Evolutionary conservation across 2,113 vertebrate species (phyloP).

Genomic region (Grammomys surdaster): DNA sequence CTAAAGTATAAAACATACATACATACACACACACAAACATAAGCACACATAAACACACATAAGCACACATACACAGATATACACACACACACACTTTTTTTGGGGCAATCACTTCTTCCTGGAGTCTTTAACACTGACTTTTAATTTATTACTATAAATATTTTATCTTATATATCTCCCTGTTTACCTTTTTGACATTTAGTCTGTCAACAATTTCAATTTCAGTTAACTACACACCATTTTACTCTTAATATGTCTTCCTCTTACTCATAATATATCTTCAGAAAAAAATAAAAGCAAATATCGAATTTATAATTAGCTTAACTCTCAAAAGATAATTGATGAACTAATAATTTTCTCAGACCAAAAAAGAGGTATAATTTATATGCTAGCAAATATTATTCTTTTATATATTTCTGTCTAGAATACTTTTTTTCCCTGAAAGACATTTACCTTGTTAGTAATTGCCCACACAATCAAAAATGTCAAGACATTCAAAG

Average conservation of each 20-base stretch:
- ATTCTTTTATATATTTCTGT: background rate
- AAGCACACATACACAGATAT: background rate
- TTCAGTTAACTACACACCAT: background rate
- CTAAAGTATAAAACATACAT: background rate
- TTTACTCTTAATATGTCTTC: background rate
- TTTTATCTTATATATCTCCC: fast-evolving
- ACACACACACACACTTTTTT: background rate
- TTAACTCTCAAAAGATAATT: background rate
- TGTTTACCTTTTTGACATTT: background rate
- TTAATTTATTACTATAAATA: background rate
- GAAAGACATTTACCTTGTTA: background rate
- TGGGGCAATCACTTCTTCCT: no score
- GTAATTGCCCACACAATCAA: background rate
- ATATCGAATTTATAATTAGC: background rate
- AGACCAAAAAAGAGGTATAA: background rate
- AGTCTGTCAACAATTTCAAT: background rate
- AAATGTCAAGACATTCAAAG: background rate
- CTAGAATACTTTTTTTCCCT: background rate
- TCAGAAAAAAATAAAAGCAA: background rate
- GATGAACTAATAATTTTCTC: background rate
- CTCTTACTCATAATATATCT: background rate
- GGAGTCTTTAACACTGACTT: background rate
- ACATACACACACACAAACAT: background rate
- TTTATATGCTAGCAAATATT: background rate
- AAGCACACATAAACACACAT: background rate